A percentile compares a stretch with the other conserved stretches of the same genome.
These are phyloP conservation scores for Plutella xylostella DNA, from an alignment of 2,888 invertebrate genomes.

Conservation along the genomic window DNA sequence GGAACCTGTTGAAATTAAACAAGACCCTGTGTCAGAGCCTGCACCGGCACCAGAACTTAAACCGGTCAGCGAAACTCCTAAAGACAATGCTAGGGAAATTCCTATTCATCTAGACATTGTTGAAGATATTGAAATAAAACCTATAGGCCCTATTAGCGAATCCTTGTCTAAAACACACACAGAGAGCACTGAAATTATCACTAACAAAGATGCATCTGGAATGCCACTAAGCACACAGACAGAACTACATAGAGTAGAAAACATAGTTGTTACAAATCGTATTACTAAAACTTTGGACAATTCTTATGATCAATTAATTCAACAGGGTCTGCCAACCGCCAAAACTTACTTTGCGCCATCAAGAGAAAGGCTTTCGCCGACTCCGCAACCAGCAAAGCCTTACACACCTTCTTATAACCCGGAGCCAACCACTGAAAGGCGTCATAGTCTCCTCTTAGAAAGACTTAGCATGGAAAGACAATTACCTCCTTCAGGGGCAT, in stretches of 20 bases:
- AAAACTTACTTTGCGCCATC: constrained; percentile 51
- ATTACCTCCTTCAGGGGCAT: constrained; percentile 31
- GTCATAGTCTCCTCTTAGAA: constrained; percentile 54
- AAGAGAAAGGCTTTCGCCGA: constrained; percentile 37
- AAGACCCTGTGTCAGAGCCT: constrained; percentile 14
- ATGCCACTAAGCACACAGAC: constrained; percentile 47
- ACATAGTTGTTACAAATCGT: constrained; percentile 55
- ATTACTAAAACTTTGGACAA: constrained; percentile 55
- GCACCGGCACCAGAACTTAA: constrained; percentile 1
- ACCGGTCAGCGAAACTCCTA: not conserved
- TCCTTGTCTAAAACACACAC: constrained; percentile 45
- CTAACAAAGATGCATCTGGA: constrained; percentile 35
- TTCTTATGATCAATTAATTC: constrained; percentile 43
- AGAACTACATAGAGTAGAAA: constrained; percentile 55
- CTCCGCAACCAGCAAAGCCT: constrained; percentile 40
- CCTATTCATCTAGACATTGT: constrained; percentile 57
- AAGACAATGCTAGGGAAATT: constrained; percentile 36
- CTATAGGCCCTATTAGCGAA: constrained; percentile 45
- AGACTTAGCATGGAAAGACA: constrained; percentile 57
- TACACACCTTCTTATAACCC: constrained; percentile 42
- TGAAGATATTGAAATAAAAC: constrained; percentile 60
- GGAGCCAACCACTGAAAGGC: constrained; percentile 43
- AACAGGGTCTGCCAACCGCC: constrained; percentile 43
- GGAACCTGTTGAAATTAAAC: constrained; percentile 16
- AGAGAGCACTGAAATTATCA: constrained; percentile 53